Evolutionary conservation across 2,888 invertebrate species (phyloP).

Genomic region (Pecten maximus): DNA sequence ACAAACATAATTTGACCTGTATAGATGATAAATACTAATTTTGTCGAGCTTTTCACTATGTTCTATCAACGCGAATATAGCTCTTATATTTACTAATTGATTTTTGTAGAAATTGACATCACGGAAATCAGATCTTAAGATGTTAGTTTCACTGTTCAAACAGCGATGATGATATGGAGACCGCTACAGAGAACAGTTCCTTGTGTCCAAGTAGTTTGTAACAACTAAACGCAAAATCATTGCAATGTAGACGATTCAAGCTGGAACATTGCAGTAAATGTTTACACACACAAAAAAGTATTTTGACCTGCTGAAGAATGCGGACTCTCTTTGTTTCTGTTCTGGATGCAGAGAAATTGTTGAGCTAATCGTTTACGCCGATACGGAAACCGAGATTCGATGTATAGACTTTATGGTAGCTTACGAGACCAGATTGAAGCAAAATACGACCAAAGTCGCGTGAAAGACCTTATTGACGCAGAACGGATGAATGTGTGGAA

Average conservation of each 20-base stretch:
- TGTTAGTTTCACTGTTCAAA: too few relatives aligned
- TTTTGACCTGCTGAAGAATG: not conserved
- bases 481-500: not conserved
- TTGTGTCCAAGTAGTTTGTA: not conserved
- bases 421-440: not conserved
- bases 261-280: not conserved
- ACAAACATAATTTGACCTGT: too few relatives aligned
- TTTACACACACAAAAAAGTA: not conserved
- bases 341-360: not conserved
- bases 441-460: not conserved
- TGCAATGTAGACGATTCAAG: not conserved
- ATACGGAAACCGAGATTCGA: not conserved
- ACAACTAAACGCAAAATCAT: not conserved
- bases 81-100: too few relatives aligned
- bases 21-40: too few relatives aligned
- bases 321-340: not conserved
- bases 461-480: not conserved
- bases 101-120: too few relatives aligned
- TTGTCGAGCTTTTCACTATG: too few relatives aligned
- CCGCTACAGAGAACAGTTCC: not conserved
- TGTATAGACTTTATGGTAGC: not conserved
- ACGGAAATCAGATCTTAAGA: too few relatives aligned
- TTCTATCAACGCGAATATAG: too few relatives aligned
- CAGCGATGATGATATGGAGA: not conserved
- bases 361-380: not conserved